These are phyloP conservation scores for Torymus tubicola DNA, from an alignment of 2,888 invertebrate species.

Conservation along the genomic window DNA sequence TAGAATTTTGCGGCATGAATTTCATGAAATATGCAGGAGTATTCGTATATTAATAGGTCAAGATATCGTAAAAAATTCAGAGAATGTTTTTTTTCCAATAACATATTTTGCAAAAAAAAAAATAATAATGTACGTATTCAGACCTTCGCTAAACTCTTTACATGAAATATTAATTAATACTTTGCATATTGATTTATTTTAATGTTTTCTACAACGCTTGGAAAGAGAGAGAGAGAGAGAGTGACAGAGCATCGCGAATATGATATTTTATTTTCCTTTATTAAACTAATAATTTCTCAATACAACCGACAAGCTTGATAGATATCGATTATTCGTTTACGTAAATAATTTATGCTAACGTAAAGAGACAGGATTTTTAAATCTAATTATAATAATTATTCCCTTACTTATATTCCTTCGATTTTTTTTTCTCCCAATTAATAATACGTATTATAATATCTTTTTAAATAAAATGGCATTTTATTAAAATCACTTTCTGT, in stretches of 20 bases:
- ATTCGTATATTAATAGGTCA: conserved; percentile 46
- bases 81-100: conserved; percentile 25
- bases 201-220: conserved; percentile 18
- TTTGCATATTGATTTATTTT: conserved; percentile 51
- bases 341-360: conserved; percentile 42
- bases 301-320: conserved; percentile 32
- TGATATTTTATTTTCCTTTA: conserved; percentile 34
- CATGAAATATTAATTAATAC: conserved; percentile 43
- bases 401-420: conserved; percentile 19
- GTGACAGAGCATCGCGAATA: conserved; percentile 20
- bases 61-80: conserved; percentile 37
- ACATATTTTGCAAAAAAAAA: conserved; percentile 22
- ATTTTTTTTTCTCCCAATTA: neutral
- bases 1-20: neutral
- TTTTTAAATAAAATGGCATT: neutral
- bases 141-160: conserved; percentile 13
- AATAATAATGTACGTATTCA: neutral
- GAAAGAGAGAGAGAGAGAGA: too few relatives aligned
- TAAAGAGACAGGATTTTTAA: conserved; percentile 41
- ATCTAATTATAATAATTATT: conserved; percentile 45
- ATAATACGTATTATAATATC: too few relatives aligned
- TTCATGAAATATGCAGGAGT: conserved; percentile 20
- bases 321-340: conserved; percentile 40
- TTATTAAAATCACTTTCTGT: conserved; percentile 2
- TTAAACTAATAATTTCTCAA: conserved; percentile 36